Evolutionary conservation across 2,797 vertebrate genomes (phyloP).

Genomic region (Urosaurus nigricauda): DNA sequence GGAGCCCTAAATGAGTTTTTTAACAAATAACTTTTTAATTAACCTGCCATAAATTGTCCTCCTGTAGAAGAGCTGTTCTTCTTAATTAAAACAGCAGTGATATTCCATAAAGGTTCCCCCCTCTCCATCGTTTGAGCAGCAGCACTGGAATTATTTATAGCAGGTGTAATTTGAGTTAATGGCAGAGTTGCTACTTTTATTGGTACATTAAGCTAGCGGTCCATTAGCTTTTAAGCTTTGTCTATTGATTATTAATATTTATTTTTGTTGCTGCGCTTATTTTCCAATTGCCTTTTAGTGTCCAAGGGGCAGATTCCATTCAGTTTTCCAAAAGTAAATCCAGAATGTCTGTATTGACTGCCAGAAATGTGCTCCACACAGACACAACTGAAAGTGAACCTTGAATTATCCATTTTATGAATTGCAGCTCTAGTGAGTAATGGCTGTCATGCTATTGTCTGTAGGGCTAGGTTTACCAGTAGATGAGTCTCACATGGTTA

Average conservation of each 20-base stretch:
- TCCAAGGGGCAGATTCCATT: constrained; percentile 43
- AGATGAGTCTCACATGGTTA: background rate
- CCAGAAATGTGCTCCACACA: background rate
- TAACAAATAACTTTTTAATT: constrained; percentile 77
- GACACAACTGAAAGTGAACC: background rate
- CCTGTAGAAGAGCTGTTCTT: constrained; percentile 65
- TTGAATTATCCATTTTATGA: background rate
- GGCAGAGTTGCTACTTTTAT: constrained; percentile 62
- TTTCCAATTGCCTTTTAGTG: constrained; percentile 57
- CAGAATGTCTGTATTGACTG: background rate
- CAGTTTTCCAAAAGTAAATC: constrained; percentile 17
- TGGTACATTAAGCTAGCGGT: constrained; percentile 64
- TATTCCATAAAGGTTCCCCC: constrained; percentile 36
- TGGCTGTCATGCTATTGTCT: background rate
- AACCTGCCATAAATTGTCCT: constrained; percentile 72
- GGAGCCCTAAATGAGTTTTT: constrained; percentile 72
- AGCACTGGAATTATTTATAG: constrained; percentile 48
- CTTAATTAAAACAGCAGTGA: constrained; percentile 74
- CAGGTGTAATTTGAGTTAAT: constrained; percentile 73
- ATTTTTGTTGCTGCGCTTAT: constrained; percentile 53
- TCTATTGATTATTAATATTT: constrained; percentile 37
- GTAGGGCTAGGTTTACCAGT: background rate
- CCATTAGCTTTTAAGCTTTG: constrained; percentile 60
- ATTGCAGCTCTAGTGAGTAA: no score
- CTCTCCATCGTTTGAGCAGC: constrained; percentile 58